A percentile compares a stretch with the other conserved stretches of the same genome.
phyloP scores from a whole-genome alignment of 2,797 vertebrate species.

The Lepus townsendii region DNA sequence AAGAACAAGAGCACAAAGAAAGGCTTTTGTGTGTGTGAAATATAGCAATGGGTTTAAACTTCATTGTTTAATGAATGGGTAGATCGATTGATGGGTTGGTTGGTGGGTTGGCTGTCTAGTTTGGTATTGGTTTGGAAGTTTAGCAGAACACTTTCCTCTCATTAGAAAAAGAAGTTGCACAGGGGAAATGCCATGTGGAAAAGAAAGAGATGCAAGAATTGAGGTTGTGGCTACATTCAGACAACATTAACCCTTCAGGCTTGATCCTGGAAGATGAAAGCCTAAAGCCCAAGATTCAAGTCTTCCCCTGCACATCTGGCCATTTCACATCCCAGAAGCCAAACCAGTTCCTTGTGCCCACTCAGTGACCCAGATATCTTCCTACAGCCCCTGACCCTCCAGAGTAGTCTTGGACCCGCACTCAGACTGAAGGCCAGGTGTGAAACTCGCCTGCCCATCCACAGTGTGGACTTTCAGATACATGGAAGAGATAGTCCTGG shows the following conservation, averaged over 20 bases:
- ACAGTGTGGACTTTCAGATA: not conserved
- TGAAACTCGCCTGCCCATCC: not conserved
- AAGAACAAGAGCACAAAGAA: not conserved
- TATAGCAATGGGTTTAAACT: not conserved
- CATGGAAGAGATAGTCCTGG: rapidly evolving
- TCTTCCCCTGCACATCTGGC: not conserved
- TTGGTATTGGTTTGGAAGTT: not conserved
- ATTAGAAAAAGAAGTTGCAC: not conserved
- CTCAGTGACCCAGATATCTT: not conserved
- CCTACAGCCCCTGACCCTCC: not conserved
- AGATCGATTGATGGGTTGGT: not conserved
- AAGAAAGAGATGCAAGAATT: not conserved
- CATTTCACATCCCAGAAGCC: not conserved
- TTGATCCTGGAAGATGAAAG: too few species aligned
- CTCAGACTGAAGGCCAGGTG: not conserved
- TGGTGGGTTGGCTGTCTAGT: not conserved
- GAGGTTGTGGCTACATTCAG: not conserved
- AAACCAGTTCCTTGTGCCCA: not conserved
- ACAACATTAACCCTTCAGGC: not conserved
- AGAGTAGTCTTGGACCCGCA: too few species aligned
- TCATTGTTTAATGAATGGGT: not conserved
- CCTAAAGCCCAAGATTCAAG: not conserved
- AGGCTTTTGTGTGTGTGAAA: not conserved
- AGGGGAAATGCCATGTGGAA: not conserved
- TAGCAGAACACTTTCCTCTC: not conserved